A percentile compares a stretch with the other conserved stretches of the same genome.
phyloP scores from a whole-genome alignment of 2,888 invertebrate species.

The Strigamia transsilvanica region DNA sequence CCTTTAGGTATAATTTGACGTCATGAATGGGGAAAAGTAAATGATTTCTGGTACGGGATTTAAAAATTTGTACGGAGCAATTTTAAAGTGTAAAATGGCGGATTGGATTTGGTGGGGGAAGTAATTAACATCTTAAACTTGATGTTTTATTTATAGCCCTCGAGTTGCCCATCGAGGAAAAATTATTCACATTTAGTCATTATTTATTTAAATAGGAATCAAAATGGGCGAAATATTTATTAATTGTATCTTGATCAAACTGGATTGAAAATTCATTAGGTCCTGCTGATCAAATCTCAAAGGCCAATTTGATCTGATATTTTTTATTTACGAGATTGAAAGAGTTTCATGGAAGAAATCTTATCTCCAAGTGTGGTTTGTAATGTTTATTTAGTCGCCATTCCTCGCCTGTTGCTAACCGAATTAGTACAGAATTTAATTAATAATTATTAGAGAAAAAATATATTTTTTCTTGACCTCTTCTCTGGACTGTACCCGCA shows the following conservation, averaged over 20 bases:
- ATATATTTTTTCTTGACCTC: not conserved
- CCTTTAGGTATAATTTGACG: conserved; percentile 34
- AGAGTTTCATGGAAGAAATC: conserved; percentile 15
- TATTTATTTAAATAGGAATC: too few species aligned
- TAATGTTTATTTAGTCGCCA: not conserved
- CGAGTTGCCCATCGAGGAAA: too few species aligned
- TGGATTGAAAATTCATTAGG: conserved; percentile 4
- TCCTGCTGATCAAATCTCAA: not conserved
- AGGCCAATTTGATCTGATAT: conserved; percentile 9
- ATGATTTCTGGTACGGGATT: not conserved
- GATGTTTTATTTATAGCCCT: not conserved
- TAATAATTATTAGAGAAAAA: not conserved
- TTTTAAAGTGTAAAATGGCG: not conserved
- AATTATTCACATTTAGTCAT: too few species aligned
- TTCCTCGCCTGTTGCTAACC: conserved; percentile 14
- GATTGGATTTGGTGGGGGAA: not conserved
- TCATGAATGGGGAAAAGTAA: conserved; percentile 37
- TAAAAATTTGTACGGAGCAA: not conserved
- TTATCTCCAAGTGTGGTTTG: not conserved
- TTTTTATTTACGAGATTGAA: conserved; percentile 18
- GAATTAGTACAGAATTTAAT: not conserved
- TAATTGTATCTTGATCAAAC: not conserved
- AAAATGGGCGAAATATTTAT: too few species aligned
- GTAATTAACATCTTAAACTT: conserved; percentile 24
- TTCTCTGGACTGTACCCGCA: not conserved